Conservation (phyloP, 1,140 invertebrate species). For the Macrostomum lignano region DNA sequence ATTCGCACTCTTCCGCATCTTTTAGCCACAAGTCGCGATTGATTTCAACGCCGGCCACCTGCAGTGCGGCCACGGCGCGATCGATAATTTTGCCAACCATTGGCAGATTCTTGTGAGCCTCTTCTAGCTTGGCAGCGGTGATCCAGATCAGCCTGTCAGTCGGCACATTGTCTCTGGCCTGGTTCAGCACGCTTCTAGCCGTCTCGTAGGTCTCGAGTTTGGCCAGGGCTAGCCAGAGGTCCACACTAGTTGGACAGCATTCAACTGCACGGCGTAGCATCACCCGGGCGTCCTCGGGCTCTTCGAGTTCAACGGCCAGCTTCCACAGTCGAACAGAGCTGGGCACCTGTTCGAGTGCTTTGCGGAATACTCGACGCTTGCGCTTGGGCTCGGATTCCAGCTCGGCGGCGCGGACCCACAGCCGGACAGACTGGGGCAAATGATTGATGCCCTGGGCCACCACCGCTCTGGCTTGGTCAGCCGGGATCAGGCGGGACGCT, state of each 20-base stretch:
- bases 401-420: conserved; percentile 95
- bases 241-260: conserved; percentile 43
- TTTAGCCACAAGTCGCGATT: conserved; percentile 95
- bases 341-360: conserved; percentile 80
- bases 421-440: conserved; percentile 42
- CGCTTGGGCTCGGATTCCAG: conserved; percentile 75
- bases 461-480: conserved; percentile 68
- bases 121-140: conserved; percentile 73
- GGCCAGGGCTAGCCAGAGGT: conserved; percentile 88
- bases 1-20: conserved; percentile 88
- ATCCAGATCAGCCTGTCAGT: conserved; percentile 71
- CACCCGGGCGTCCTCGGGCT: conserved; percentile 67
- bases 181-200: conserved; percentile 83
- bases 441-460: conserved; percentile 34
- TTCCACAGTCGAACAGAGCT: conserved; percentile 96
- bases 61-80: conserved; percentile 62
- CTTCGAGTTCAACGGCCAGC: conserved; percentile 80
- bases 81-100: conserved; percentile 94
- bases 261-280: conserved; percentile 80
- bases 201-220: conserved; percentile 72
- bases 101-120: conserved; percentile 67
- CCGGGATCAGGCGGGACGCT: conserved; percentile 57
- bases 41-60: conserved; percentile 83
- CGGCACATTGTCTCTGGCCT: conserved; percentile 89
- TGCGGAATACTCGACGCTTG: conserved; percentile 62